Conservation (phyloP, 2,888 invertebrate species). For the Camponotus fellah region DNA sequence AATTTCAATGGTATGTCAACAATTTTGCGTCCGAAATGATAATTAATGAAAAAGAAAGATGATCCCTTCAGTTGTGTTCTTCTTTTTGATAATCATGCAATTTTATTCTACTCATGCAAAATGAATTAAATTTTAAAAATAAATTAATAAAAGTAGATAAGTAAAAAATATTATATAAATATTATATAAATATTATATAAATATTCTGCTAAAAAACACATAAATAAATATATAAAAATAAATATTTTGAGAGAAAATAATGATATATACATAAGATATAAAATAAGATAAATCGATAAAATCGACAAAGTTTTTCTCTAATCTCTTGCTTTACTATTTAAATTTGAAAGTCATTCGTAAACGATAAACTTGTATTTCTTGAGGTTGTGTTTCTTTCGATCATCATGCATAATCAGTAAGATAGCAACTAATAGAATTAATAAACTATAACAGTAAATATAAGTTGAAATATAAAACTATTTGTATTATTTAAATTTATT, state of each 20-base stretch:
- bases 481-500: not conserved
- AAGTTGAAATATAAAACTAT: not conserved
- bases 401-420: not conserved
- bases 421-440: not conserved
- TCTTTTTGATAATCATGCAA: not conserved
- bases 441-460: not conserved
- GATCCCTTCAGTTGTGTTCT: not conserved
- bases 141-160: not conserved
- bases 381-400: not conserved
- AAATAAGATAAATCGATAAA: not conserved
- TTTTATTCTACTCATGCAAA: not conserved
- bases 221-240: not conserved
- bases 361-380: not conserved
- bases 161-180: not conserved
- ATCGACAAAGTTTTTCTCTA: not conserved
- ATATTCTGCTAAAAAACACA: not conserved
- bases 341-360: not conserved
- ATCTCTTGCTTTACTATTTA: not conserved
- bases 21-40: not conserved
- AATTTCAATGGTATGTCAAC: conserved; percentile 23
- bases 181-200: not conserved
- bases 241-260: not conserved
- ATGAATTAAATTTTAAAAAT: not conserved
- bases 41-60: not conserved
- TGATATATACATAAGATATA: not conserved